Conservation (phyloP, 2,797 vertebrate species). For the Tapera naevia region DNA sequence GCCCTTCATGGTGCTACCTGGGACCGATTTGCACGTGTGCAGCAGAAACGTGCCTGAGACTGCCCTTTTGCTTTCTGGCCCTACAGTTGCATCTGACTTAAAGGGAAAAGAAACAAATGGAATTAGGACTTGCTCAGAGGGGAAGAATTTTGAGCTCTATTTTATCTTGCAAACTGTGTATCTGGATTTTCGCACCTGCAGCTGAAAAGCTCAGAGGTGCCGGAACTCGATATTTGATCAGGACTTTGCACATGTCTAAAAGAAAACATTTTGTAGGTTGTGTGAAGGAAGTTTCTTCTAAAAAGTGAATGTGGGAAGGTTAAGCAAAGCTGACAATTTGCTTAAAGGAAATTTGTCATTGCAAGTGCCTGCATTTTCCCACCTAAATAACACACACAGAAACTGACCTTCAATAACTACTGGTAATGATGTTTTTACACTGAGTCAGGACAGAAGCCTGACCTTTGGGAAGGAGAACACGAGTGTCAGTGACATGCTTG, state of each 20-base stretch:
- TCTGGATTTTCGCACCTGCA: not conserved
- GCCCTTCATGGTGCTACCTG: not conserved
- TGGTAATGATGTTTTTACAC: not conserved
- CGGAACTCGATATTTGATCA: too few species aligned
- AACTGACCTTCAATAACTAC: not conserved
- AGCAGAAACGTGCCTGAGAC: not conserved
- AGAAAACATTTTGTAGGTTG: not conserved
- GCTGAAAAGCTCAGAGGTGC: not conserved
- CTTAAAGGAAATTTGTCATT: not conserved
- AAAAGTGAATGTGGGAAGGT: not conserved
- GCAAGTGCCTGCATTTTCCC: not conserved
- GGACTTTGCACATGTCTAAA: not conserved
- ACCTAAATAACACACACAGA: not conserved
- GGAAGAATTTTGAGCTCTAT: not conserved
- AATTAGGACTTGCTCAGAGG: not conserved
- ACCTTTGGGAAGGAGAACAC: not conserved
- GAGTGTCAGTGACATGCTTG: not conserved
- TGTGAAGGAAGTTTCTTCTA: not conserved
- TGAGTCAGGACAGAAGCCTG: not conserved
- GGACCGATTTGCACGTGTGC: accelerated
- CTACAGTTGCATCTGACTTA: not conserved
- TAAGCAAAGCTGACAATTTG: not conserved
- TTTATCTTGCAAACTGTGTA: not conserved
- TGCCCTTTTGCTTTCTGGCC: not conserved
- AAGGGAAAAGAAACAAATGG: not conserved